Conservation (phyloP, 1,140 invertebrate genomes). For the Pararge aegeria region DNA sequence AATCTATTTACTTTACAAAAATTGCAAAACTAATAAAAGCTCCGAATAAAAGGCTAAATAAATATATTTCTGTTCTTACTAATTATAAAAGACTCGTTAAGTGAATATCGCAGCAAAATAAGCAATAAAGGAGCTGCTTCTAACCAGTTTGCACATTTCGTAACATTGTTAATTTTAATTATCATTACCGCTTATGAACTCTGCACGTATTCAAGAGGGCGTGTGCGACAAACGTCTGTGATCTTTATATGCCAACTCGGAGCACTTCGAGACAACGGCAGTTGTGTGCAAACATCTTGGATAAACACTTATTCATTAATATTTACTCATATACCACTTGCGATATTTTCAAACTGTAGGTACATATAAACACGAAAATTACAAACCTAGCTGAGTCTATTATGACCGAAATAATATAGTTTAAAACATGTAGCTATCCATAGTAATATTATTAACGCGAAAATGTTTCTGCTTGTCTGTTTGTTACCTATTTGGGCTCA, state of each 20-base stretch:
- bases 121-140: slow-evolving; percentile 52
- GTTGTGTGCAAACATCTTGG: neutral
- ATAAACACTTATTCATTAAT: slow-evolving; percentile 15
- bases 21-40: no score
- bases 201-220: neutral
- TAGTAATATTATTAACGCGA: no score
- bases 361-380: no score
- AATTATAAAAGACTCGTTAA: neutral
- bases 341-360: no score
- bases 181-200: slow-evolving; percentile 33
- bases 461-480: no score
- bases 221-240: slow-evolving; percentile 6
- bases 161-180: slow-evolving; percentile 61
- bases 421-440: no score
- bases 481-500: no score
- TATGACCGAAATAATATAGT: no score
- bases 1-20: no score
- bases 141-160: slow-evolving; percentile 63
- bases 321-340: slow-evolving; percentile 7
- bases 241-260: slow-evolving; percentile 19
- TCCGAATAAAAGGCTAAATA: no score
- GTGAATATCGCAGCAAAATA: slow-evolving; percentile 54
- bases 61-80: neutral
- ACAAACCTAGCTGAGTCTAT: no score
- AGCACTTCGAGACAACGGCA: neutral